A percentile compares a stretch with the other conserved stretches of the same genome.
Evolutionary conservation across 2,113 vertebrate species (phyloP).

Genomic region (Marmota monax): DNA sequence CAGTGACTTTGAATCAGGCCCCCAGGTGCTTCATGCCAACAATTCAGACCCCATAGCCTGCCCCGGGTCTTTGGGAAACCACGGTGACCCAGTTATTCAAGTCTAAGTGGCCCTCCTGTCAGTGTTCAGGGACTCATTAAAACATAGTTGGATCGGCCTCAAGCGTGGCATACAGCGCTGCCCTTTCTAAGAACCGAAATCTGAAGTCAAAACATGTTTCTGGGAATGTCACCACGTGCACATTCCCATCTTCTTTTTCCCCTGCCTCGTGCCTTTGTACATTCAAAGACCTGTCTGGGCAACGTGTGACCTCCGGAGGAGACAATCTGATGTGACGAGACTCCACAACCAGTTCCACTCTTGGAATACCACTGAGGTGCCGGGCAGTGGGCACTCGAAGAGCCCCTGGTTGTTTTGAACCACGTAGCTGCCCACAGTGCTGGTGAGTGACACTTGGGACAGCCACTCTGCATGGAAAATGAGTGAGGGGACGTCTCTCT

Average conservation of each 20-base stretch:
- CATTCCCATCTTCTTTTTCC: background rate
- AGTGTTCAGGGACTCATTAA: slow-evolving; percentile 64
- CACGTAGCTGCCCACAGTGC: slow-evolving; percentile 88
- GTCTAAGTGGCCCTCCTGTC: background rate
- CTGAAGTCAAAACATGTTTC: slow-evolving; percentile 57
- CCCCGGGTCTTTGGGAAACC: background rate
- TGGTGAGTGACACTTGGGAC: slow-evolving; percentile 83
- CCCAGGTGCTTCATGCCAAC: background rate
- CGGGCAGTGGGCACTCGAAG: slow-evolving; percentile 73
- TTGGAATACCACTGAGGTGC: slow-evolving; percentile 71
- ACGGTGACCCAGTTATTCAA: slow-evolving; percentile 12
- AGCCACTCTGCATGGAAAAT: accelerated
- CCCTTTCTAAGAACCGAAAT: slow-evolving; percentile 51
- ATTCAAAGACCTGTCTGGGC: slow-evolving; percentile 90
- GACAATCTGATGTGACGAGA: slow-evolving; percentile 82
- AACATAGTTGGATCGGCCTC: background rate
- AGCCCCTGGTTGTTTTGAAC: slow-evolving; percentile 88
- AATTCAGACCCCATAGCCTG: background rate
- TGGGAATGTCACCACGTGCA: slow-evolving; percentile 21
- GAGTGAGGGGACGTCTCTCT: background rate
- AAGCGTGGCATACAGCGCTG: background rate
- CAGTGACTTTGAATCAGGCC: background rate
- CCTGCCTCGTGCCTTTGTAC: slow-evolving; percentile 77
- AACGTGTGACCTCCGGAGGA: slow-evolving; percentile 75
- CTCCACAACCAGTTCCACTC: slow-evolving; percentile 85